These are phyloP conservation scores for Cynocephalus volans DNA, from an alignment of 2,113 vertebrate species.

Conservation along the genomic window DNA sequence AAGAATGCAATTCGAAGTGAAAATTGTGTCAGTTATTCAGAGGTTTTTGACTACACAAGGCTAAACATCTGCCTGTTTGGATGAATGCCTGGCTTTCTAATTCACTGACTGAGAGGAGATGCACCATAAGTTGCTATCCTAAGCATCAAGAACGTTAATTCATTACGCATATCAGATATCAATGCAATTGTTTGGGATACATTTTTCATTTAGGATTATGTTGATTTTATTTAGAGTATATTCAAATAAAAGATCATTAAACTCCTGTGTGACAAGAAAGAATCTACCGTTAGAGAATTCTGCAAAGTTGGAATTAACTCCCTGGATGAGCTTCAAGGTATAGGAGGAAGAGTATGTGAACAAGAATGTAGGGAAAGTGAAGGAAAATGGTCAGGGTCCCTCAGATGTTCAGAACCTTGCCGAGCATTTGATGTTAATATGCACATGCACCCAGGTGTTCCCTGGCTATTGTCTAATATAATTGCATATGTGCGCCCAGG, in stretches of 20 bases:
- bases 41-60: slow-evolving; percentile 61
- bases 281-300: slow-evolving; percentile 45
- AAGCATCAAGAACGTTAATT: slow-evolving; percentile 61
- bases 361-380: not conserved
- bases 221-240: slow-evolving; percentile 75
- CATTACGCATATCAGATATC: slow-evolving; percentile 12
- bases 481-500: too few species aligned
- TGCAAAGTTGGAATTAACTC: slow-evolving; percentile 6
- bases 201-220: slow-evolving; percentile 75
- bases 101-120: slow-evolving; percentile 47
- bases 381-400: too few species aligned
- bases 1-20: slow-evolving; percentile 56
- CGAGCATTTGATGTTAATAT: too few species aligned
- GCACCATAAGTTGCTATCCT: slow-evolving; percentile 58
- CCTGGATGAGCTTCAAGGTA: not conserved
- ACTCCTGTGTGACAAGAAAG: slow-evolving; percentile 64
- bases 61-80: slow-evolving; percentile 74
- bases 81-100: slow-evolving; percentile 62
- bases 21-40: slow-evolving; percentile 38
- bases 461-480: too few species aligned
- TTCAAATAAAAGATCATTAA: slow-evolving; percentile 73
- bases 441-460: too few species aligned
- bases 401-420: too few species aligned
- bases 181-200: slow-evolving; percentile 36
- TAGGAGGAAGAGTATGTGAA: not conserved